Percentiles rank a stretch among this genome's conserved stretches.
Evolutionary conservation across 2,113 vertebrate genomes (phyloP).

Genomic region (Chelonoidis abingdonii): DNA sequence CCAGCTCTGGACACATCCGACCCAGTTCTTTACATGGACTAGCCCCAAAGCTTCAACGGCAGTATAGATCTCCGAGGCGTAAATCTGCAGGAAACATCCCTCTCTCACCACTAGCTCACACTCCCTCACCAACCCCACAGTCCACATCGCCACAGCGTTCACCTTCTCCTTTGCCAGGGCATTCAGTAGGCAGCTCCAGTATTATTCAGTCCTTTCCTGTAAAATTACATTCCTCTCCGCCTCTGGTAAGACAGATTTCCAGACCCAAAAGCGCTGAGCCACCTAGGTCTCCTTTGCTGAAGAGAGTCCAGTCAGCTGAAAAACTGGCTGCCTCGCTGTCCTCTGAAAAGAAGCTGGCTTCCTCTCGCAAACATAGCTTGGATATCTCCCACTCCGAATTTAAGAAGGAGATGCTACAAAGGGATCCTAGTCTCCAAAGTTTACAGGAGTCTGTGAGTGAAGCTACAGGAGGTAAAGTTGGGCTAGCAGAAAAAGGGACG

Average conservation of each 20-base stretch:
- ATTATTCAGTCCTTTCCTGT: slow-evolving; percentile 87
- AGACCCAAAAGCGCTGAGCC: slow-evolving; percentile 94
- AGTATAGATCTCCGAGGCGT: slow-evolving; percentile 94
- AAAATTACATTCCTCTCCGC: slow-evolving; percentile 94
- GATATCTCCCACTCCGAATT: slow-evolving; percentile 92
- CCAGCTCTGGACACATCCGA: slow-evolving; percentile 94
- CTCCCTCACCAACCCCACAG: slow-evolving; percentile 93
- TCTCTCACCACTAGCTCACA: slow-evolving; percentile 94
- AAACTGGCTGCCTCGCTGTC: slow-evolving; percentile 87
- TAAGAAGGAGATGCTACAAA: slow-evolving; percentile 93
- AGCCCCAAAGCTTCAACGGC: slow-evolving; percentile 96
- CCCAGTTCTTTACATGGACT: slow-evolving; percentile 96
- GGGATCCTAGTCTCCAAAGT: slow-evolving; percentile 88
- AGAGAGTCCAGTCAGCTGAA: slow-evolving; percentile 95
- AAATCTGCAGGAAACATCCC: slow-evolving; percentile 98
- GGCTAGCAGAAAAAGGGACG: slow-evolving; percentile 86
- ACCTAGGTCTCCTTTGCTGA: slow-evolving; percentile 94
- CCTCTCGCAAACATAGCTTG: slow-evolving; percentile 90
- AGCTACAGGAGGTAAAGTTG: slow-evolving; percentile 78
- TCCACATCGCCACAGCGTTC: slow-evolving; percentile 94
- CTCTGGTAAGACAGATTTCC: slow-evolving; percentile 90
- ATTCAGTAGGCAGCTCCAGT: slow-evolving; percentile 79
- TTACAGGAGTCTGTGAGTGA: slow-evolving; percentile 86
- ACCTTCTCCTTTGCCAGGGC: slow-evolving; percentile 89
- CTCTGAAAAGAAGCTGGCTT: slow-evolving; percentile 85